These are phyloP conservation scores for Dione vanillae DNA, from an alignment of 2,888 invertebrate genomes.

Conservation along the genomic window DNA sequence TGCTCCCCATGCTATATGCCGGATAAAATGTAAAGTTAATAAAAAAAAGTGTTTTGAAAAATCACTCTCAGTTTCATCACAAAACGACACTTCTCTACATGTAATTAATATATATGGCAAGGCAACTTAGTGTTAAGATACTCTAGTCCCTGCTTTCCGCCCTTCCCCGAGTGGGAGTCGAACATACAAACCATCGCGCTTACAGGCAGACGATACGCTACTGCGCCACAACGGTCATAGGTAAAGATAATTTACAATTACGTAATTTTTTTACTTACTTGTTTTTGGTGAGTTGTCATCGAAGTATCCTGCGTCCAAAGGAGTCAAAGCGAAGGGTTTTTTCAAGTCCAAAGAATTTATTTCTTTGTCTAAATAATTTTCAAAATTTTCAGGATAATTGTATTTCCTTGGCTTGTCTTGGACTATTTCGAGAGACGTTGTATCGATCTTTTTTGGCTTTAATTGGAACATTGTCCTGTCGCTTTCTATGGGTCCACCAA, in stretches of 20 bases:
- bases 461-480: conserved; percentile 4
- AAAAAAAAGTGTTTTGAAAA: no score
- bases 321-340: conserved; percentile 37
- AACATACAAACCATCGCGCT: neutral
- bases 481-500: neutral
- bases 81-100: no score
- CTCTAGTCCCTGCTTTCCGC: no score
- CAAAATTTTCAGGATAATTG: neutral
- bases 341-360: neutral
- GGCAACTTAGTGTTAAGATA: no score
- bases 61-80: no score
- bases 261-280: conserved; percentile 11
- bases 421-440: neutral
- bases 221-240: neutral
- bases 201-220: no score
- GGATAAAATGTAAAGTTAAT: no score
- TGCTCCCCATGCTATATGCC: no score
- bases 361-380: neutral
- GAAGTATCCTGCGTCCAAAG: conserved; percentile 34
- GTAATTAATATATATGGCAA: no score
- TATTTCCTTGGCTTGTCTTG: neutral
- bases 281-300: conserved; percentile 17
- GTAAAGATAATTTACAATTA: no score
- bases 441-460: conserved; percentile 3
- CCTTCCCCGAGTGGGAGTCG: neutral